Conservation (phyloP, 2,797 vertebrate species). For the Clarias platycephalus region DNA sequence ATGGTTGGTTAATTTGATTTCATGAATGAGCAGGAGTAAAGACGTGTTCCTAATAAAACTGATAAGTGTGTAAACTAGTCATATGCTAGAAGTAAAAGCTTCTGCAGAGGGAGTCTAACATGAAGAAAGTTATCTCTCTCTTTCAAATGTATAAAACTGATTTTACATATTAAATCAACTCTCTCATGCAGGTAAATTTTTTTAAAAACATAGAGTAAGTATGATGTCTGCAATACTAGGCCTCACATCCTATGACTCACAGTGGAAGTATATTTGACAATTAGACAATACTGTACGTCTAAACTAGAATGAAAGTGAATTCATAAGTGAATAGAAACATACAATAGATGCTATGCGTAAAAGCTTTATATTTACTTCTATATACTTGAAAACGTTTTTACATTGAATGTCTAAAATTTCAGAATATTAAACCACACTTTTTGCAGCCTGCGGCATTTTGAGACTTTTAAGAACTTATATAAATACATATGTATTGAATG, state of each 20-base stretch:
- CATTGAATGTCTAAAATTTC: not conserved
- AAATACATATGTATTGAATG: not conserved
- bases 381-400: not conserved
- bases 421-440: not conserved
- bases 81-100: not conserved
- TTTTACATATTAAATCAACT: not conserved
- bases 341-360: not conserved
- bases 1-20: not conserved
- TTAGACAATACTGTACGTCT: not conserved
- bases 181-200: not conserved
- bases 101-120: not conserved
- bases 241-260: not conserved
- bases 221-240: not conserved
- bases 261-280: not conserved
- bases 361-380: not conserved
- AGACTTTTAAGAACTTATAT: not conserved
- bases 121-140: not conserved
- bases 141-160: not conserved
- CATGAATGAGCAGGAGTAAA: not conserved
- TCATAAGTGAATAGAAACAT: not conserved
- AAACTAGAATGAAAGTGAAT: not conserved
- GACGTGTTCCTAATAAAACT: not conserved
- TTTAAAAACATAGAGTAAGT: not conserved
- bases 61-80: not conserved
- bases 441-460: not conserved